These are phyloP conservation scores for Pantherophis guttatus DNA, from an alignment of 2,113 vertebrate genomes.

Conservation along the genomic window DNA sequence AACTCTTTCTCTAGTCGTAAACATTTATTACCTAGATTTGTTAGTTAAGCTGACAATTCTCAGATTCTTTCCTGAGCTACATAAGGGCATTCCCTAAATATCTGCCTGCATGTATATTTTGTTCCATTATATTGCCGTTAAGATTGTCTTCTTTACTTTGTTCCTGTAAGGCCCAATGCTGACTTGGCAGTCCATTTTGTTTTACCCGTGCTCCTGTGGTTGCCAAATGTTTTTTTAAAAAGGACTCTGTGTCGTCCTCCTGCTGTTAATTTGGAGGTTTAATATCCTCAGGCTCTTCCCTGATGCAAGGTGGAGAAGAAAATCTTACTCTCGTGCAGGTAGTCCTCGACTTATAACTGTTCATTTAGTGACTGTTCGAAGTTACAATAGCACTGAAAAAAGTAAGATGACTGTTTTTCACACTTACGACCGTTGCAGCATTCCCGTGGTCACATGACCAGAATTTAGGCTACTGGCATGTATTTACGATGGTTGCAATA, in stretches of 20 bases:
- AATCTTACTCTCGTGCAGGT: neutral
- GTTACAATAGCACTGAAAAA: too few species aligned
- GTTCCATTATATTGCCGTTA: neutral
- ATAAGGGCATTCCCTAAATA: neutral
- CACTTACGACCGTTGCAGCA: too few species aligned
- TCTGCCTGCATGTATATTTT: neutral
- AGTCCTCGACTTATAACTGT: too few species aligned
- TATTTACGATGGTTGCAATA: too few species aligned
- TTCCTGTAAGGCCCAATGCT: neutral
- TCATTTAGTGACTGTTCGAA: too few species aligned
- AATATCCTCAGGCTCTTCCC: neutral
- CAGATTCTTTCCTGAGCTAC: neutral
- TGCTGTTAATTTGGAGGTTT: neutral
- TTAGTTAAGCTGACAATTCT: neutral
- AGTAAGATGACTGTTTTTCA: too few species aligned
- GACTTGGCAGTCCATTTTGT: neutral
- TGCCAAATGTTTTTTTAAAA: neutral
- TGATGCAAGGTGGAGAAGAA: neutral
- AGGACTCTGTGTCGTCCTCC: neutral
- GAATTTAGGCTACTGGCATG: too few species aligned
- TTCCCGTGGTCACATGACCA: too few species aligned
- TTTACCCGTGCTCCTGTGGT: neutral
- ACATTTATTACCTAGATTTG: neutral
- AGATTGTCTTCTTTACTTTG: neutral
- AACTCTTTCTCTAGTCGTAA: neutral